Percentiles rank a stretch among this genome's conserved stretches.
These are phyloP conservation scores for Acanthurus lineatus DNA, from an alignment of 2,797 vertebrate species.

Conservation along the genomic window DNA sequence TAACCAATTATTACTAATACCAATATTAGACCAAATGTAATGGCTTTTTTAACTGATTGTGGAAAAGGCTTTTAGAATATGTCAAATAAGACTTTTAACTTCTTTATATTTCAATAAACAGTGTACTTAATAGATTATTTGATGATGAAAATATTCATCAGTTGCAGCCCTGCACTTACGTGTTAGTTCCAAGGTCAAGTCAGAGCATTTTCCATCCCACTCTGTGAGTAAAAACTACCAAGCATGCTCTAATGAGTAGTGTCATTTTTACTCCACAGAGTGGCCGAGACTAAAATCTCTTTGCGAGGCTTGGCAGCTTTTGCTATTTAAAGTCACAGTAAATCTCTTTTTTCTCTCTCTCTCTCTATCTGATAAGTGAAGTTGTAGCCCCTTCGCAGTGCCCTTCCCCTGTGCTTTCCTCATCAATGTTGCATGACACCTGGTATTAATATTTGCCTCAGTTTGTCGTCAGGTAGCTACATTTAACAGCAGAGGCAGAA, in stretches of 20 bases:
- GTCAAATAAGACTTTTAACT: neutral
- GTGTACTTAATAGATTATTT: neutral
- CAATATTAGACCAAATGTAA: too few relatives aligned
- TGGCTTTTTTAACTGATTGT: too few relatives aligned
- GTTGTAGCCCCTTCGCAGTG: slow-evolving; percentile 56
- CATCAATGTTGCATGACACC: slow-evolving; percentile 80
- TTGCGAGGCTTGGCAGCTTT: slow-evolving; percentile 30
- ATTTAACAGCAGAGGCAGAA: slow-evolving; percentile 72
- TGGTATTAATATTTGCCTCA: slow-evolving; percentile 80
- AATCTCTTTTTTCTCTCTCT: slow-evolving; percentile 7
- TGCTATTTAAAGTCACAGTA: slow-evolving; percentile 56
- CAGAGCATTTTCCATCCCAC: slow-evolving; percentile 16
- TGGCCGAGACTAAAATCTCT: slow-evolving; percentile 45
- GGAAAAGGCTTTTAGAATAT: too few relatives aligned
- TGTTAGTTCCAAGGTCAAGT: slow-evolving; percentile 18
- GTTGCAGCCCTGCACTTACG: neutral
- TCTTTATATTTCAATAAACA: neutral
- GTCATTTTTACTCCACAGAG: slow-evolving; percentile 42
- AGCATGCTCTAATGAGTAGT: slow-evolving; percentile 31
- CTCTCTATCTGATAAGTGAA: slow-evolving; percentile 53
- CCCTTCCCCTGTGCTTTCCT: slow-evolving; percentile 67
- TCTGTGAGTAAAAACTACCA: slow-evolving; percentile 25
- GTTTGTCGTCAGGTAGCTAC: slow-evolving; percentile 75
- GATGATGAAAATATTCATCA: neutral
- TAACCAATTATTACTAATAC: neutral